Evolutionary conservation across 2,888 invertebrate species (phyloP), one percentile per base, ranked within the genome.

Genomic region (Eupeodes luniger): DNA sequence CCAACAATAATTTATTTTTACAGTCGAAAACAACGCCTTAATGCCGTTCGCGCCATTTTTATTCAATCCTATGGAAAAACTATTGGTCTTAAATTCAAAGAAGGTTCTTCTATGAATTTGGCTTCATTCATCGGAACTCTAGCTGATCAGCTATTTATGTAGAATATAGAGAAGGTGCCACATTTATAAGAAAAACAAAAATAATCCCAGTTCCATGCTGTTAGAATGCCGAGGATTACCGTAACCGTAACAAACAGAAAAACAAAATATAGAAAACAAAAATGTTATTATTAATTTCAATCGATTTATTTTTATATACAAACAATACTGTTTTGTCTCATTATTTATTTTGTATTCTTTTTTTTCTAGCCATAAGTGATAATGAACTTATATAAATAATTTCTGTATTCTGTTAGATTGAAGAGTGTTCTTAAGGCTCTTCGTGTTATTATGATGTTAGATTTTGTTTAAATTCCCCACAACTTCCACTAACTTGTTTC

Each of bases 21-120:
- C 83, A 93, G 93, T 83, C 93, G 93, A 79, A 91, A 92, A 82
- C 91, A 91, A 90, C 92, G 92, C 75, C 90, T 93, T 86, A 92
- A 91, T 88, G 90, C 91, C 19, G 92, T 93, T 55, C 92, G 93
- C 57, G 91, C 92, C 76, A 91, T 92, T 62, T 93, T 93, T 67
- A 92, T 93, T 81, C 91, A 92, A 83, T 91, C 92, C 10, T 93
- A 93, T 89, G 91, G 91, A 67, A 92, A 92, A 90, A 91, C 92
- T 55, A 91, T 93, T 87, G 93, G 93, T 86, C 91, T 93, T 75
- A 91, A 92, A 91, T 93, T 93, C 85, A 91, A 92, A 90, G 93
- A 93, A 86, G 93, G 93, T 61, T 91, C 92, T 75, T 89, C 91
- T 79, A 92, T 92, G 91, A 92, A 91, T 89, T 85, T 93, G 80